Evolutionary conservation across 1,140 invertebrate species (phyloP), one percentile per base, ranked within the genome.

Genomic region (Anastrepha ludens): DNA sequence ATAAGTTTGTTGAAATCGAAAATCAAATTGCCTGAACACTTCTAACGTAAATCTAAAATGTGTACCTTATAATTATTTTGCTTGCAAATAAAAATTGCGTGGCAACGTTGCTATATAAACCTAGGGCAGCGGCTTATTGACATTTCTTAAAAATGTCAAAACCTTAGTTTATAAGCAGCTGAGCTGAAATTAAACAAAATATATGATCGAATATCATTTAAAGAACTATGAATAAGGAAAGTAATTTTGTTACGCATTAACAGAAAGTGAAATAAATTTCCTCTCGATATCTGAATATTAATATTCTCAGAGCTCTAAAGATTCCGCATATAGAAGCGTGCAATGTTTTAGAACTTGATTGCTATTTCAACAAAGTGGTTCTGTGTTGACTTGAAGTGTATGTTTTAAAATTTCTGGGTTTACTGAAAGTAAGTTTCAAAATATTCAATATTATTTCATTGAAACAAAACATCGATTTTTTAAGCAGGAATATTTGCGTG

Each of bases 61-160:
- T 29, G 29, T 29, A 29, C 29, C 29, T 29, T 29, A 29, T 29
- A 29, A 29, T 29, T 29, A 29, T 29, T 29, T 29, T 29, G 29
- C 29, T 29, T 29, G 29, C 29, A 29, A 29, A 29, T 29, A 29
- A 0, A 29, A 29, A 29, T 29, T 29, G 13, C 39, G 8, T 67
- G 65, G 65, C 65, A 67, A 41, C 65, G 4, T 15, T 9, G 13
- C 11, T 67, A 29, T 13, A 0, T 29, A 67, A 20, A 11, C 29
- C 65, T 41, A 67, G 65, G 29, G 29, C 29, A 29, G 29, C 29
- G 29, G 65, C 39, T 67, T 67, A 67, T 67, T 67, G 65, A 67
- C 65, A 41, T 67, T 67, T 67, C 20, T 41, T 67, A 67, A 41
- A 67, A 67, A 67, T 67, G 65, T 67, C 65, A 67, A 39, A 39